Evolutionary conservation across 2,113 vertebrate genomes (phyloP), one percentile per base, ranked within the genome.

Genomic region (Mugil cephalus): DNA sequence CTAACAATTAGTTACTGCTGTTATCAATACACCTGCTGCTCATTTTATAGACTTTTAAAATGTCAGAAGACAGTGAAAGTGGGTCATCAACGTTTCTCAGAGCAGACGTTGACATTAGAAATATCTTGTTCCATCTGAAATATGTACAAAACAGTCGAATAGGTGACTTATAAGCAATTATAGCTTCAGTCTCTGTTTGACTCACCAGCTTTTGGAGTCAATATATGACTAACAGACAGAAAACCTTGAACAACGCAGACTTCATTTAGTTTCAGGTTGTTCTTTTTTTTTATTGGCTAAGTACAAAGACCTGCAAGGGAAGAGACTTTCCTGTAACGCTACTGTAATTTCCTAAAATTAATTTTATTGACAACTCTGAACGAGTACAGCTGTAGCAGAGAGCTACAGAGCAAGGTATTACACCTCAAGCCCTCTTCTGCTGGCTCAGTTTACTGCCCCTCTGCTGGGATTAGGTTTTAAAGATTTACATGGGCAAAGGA

Each of bases 401-500:
- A 30, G 13, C 15, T 39, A 4, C 7, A 8, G 19, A 21, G 53
- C 15, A 47, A 21, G 38, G 24, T 8, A 59, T 48, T 53, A 18
- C 1, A 43, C n/a, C 5, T 11, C 2, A 10, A 64, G 60, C 4
- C 59, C 30, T 47, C 4, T 45, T 67, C 56, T 65, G 58, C 48
- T 56, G 34, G 30, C 39, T 46, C 45, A 52, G 43, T 79, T 87
- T 82, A 75, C 74, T 79, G 46, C 38, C 43, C 19, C 8, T 47
- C 63, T 64, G 24, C 62, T 62, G 39, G 30, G 59, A 55, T 66
- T 74, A 40, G 70, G 76, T 53, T 53, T 13, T 38, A 45, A 30
- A 76, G 62, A 78, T 87, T 78, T 79, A 74, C 38, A 56, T 67
- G 17, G 11, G 45, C 66, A 73, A 71, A 83, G 64, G 21, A 47